Evolutionary conservation across 53 echinoderm and acorn worm species (phyloP), one percentile per base, ranked within the genome.

Genomic region (Zoroaster sp.): DNA sequence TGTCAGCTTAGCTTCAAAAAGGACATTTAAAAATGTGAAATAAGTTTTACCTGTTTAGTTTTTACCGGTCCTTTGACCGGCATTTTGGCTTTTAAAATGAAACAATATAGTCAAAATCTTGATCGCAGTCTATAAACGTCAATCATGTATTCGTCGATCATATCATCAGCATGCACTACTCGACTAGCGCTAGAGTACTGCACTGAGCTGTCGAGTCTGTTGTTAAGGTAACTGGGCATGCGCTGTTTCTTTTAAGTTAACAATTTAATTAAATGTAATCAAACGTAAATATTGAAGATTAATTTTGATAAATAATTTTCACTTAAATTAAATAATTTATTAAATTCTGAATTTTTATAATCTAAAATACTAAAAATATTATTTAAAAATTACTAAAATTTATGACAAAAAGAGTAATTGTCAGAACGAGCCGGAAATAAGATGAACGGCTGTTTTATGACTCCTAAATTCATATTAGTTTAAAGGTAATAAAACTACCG

Each of bases 151-250:
- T 63, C 4, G 63, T 63, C 4, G 12, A 63, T 5, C 18, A 18
- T 23, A 63, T 8, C 8, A 47, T 47, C 14, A 10, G 49, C 49
- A 47, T 14, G 14, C 8, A 47, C 49, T 47, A n/a, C n/a, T 47
- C 8, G 14, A 35, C 36, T 34, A 35, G 4, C 36, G 4, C 5
- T 32, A 73, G 14, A 30, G 31, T 13, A 9, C 14, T 25, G 17
- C 40, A 17, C 59, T 40, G 21, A 21, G 40, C 7, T 35, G 20
- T 52, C 17, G 83, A 88, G 91, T 91, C 80, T 92, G 96, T 96
- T 94, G 96, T 96, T 96, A 96, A 42, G 96, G 96, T 40, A 92
- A 96, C 92, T 94, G 83, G 72, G 96, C 96, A 92, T 95, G 95
- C 95, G 93, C 89, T 41, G 31, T 40, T 55, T 20, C 30, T 66